Conservation (phyloP, 2,888 invertebrate species). For the Amorpha juglandis region DNA sequence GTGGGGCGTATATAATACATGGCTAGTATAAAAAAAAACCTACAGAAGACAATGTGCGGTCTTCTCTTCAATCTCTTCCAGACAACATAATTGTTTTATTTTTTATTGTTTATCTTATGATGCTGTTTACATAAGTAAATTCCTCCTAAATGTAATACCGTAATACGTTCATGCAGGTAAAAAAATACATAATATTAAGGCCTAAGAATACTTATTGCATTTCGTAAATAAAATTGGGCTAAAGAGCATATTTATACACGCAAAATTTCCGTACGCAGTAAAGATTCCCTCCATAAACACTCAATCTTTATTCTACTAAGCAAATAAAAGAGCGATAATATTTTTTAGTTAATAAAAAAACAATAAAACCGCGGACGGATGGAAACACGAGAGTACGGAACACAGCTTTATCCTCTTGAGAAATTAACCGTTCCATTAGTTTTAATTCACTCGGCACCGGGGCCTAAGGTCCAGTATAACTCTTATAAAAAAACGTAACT, state of each 20-base stretch:
- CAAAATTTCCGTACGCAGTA: background rate
- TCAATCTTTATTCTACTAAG: slow-evolving; percentile 3
- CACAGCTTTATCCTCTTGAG: slow-evolving; percentile 79
- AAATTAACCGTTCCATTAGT: slow-evolving; percentile 84
- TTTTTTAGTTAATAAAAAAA: slow-evolving; percentile 23
- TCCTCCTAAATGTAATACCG: too few species aligned
- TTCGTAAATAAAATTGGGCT: background rate
- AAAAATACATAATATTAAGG: too few species aligned
- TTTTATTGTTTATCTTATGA: too few species aligned
- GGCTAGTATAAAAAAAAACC: too few species aligned
- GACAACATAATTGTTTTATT: too few species aligned
- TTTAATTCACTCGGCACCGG: slow-evolving; percentile 79
- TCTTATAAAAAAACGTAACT: background rate
- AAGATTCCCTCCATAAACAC: slow-evolving; percentile 7
- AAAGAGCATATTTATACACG: background rate
- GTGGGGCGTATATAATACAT: too few species aligned
- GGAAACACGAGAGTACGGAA: slow-evolving; percentile 54
- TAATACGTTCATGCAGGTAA: too few species aligned
- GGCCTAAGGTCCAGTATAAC: slow-evolving; percentile 27
- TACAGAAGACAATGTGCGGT: too few species aligned
- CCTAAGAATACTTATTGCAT: too few species aligned
- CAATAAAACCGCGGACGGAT: slow-evolving; percentile 39
- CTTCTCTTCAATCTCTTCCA: too few species aligned
- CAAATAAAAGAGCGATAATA: slow-evolving; percentile 37
- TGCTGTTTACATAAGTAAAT: too few species aligned